Conservation (phyloP, 2,113 vertebrate species). For the Eidolon helvum region DNA sequence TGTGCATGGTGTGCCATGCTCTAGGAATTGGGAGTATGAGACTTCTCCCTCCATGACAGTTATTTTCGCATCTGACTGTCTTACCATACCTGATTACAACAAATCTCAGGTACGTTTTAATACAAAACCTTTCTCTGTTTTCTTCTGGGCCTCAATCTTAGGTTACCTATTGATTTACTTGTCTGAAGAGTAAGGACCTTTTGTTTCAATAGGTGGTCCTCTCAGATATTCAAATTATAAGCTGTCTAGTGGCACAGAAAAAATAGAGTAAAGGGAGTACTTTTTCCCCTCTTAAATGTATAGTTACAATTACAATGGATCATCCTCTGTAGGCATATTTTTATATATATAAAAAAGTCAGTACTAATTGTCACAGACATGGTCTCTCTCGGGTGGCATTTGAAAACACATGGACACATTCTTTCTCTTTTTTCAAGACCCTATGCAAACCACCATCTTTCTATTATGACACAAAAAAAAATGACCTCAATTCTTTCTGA, state of each 20-base stretch:
- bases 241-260: background rate
- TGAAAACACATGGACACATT: background rate
- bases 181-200: background rate
- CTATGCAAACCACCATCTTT: background rate
- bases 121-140: background rate
- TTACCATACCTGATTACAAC: background rate
- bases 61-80: background rate
- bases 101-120: background rate
- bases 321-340: background rate
- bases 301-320: background rate
- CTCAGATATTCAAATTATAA: background rate
- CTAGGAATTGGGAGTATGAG: background rate
- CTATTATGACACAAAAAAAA: slow-evolving; percentile 26
- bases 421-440: background rate
- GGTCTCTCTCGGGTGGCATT: background rate
- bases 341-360: background rate
- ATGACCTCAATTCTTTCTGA: slow-evolving; percentile 30
- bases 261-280: background rate
- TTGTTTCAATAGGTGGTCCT: background rate
- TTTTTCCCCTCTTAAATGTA: background rate
- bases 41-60: background rate
- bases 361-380: background rate
- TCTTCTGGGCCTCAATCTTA: background rate
- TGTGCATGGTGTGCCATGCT: background rate
- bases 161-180: background rate